Percentiles rank a stretch among this genome's conserved stretches.
phyloP scores from a whole-genome alignment of 2,797 vertebrate genomes.

The Coregonus sp. region DNA sequence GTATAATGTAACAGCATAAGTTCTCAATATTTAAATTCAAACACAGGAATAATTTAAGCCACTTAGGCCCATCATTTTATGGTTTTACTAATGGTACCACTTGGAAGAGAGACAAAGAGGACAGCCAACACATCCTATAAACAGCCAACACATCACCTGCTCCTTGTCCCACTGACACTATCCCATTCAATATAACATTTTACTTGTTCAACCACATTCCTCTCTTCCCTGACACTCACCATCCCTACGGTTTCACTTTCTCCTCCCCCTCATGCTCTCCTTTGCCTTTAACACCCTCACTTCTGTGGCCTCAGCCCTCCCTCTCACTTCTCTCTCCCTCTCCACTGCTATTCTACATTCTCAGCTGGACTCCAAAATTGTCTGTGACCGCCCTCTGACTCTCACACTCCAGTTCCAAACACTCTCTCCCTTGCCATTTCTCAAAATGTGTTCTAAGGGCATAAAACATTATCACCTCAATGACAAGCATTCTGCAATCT shows the following conservation, averaged over 20 bases:
- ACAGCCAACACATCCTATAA: neutral
- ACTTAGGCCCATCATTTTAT: neutral
- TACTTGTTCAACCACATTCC: neutral
- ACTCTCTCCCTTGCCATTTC: neutral
- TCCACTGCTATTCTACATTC: neutral
- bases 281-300: neutral
- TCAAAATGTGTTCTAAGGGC: neutral
- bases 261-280: neutral
- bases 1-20: neutral
- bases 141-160: neutral
- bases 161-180: neutral
- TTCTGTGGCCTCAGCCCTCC: neutral
- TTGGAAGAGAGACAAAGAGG: neutral
- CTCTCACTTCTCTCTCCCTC: neutral
- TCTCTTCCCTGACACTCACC: neutral
- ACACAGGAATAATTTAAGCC: neutral
- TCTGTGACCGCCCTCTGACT: neutral
- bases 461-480: neutral
- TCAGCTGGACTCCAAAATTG: neutral
- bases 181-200: neutral
- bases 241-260: neutral
- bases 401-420: neutral
- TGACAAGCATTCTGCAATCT: neutral
- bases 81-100: neutral
- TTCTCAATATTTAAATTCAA: neutral